Evolutionary conservation across 2,113 vertebrate genomes (phyloP).

Genomic region (Oreotrochilus melanogaster): DNA sequence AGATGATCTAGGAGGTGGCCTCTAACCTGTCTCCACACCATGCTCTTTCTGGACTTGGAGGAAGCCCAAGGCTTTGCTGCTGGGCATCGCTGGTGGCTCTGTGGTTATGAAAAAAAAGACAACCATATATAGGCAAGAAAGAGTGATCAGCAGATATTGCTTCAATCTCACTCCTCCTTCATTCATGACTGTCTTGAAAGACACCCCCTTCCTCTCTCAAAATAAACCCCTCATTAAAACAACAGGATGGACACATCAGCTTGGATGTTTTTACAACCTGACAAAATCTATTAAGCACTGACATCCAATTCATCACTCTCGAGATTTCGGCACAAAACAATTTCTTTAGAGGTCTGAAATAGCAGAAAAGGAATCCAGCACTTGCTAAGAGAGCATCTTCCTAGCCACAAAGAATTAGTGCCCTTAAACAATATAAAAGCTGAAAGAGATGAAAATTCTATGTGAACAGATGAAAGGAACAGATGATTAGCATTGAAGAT

Average conservation of each 20-base stretch:
- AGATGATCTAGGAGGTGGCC: neutral
- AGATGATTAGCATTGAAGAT: slow-evolving; percentile 6
- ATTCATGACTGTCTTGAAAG: neutral
- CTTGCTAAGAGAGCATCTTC: neutral
- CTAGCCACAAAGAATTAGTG: neutral
- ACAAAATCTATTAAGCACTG: neutral
- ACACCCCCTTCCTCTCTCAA: neutral
- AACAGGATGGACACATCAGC: neutral
- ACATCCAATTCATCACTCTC: neutral
- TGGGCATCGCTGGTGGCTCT: neutral
- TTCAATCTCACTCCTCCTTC: neutral
- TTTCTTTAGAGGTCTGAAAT: neutral
- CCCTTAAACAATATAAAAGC: neutral
- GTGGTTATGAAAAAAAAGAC: neutral
- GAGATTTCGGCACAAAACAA: neutral
- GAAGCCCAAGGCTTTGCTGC: accelerated
- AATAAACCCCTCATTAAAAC: neutral
- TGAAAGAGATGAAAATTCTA: neutral
- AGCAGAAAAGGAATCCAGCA: neutral
- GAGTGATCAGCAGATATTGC: neutral
- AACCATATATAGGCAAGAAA: neutral
- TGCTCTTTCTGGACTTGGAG: neutral
- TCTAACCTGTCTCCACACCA: accelerated
- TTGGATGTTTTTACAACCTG: neutral
- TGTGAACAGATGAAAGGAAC: neutral